Evolutionary conservation across 2,797 vertebrate species (phyloP), one percentile per base, ranked within the genome.

Genomic region (Gila robusta): DNA sequence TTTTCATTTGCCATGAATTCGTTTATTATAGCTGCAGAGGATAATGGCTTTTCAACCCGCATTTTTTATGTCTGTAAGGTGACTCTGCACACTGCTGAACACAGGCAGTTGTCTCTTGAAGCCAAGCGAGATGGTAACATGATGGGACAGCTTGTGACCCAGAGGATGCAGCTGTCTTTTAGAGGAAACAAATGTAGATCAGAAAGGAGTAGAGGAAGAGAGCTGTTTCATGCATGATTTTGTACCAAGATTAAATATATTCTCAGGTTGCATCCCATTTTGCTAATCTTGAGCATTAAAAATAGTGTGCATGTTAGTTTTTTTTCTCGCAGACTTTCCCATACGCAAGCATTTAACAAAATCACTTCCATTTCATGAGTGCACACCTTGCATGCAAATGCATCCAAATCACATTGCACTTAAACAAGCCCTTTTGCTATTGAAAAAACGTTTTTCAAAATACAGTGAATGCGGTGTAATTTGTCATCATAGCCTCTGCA

Each of bases 331-430:
- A 64, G 59, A 23, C 73, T 47, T 83, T 83, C 37, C 6, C 14
- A 39, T 59, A 56, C 52, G 5, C 54, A 44, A 74, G 70, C 67
- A 54, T 76, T 70, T 52, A 82, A 71, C 59, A 35, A 49, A 78
- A 88, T 52, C 37, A 37, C 64, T 72, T 74, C 41, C 67, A 77
- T 85, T 82, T 88, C 72, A 64, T 74, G 32, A 79, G 72, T 1
- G 9, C 84, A 86, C 79, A 67, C 52, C 59, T 84, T 74, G 73
- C 81, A 83, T 90, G 76, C 87, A 88, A 85, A 87, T 83, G 44
- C 59, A 67, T 37, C 28, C 56, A 77, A 83, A 87, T 82, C 37
- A 16, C 49, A 56, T 70, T 77, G 85, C 17, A 26, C 49, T 49
- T 72, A 66, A 85, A 82, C 12, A 56, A 87, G 37, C 70, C 79